phyloP scores from a whole-genome alignment of 2,113 vertebrate genomes.

The Halcyon malimbica region DNA sequence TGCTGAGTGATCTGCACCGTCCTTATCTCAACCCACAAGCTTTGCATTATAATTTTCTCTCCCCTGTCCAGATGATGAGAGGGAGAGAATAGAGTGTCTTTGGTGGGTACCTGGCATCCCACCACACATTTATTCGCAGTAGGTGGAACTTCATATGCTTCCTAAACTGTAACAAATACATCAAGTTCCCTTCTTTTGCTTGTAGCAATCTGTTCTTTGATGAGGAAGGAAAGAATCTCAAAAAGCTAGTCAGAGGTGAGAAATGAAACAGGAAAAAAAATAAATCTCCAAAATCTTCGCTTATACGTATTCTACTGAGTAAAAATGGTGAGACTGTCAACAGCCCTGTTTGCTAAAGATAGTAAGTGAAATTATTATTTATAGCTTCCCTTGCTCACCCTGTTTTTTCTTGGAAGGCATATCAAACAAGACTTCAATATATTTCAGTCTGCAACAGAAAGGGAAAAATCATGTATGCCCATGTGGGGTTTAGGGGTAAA shows the following conservation, averaged over 20 bases:
- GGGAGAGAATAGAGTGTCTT: background rate
- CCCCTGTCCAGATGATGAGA: background rate
- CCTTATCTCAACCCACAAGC: background rate
- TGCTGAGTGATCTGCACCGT: background rate
- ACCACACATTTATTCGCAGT: background rate
- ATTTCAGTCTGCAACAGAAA: background rate
- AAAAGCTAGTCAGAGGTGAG: background rate
- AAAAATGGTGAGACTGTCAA: background rate
- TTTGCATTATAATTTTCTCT: background rate
- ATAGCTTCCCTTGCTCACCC: background rate
- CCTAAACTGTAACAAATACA: background rate
- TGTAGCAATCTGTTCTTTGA: background rate
- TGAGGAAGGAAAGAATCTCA: background rate
- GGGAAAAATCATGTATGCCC: background rate
- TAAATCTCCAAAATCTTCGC: background rate
- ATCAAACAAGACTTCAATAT: background rate
- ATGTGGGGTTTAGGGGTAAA: background rate
- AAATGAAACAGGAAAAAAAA: background rate
- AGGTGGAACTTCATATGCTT: background rate
- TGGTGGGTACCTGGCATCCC: background rate
- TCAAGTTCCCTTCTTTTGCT: background rate
- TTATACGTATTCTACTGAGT: background rate
- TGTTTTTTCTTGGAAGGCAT: background rate
- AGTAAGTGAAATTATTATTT: background rate
- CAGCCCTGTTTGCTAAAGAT: background rate